phyloP scores from a whole-genome alignment of 2,888 invertebrate genomes.

The Drosophila testacea region DNA sequence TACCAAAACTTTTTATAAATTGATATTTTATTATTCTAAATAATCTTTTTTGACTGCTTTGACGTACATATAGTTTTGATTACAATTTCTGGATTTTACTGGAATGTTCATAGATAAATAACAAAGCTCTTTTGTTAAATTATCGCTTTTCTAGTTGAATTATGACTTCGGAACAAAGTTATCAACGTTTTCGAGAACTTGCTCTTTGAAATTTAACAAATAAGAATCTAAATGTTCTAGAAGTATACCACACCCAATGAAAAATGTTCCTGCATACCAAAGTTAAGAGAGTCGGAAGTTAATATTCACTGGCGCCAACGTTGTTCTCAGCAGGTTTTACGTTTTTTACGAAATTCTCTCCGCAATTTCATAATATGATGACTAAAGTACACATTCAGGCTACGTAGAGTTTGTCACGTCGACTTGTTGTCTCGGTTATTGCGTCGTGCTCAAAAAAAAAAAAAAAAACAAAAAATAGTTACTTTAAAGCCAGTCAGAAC shows the following conservation, averaged over 20 bases:
- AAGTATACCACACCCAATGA: conserved; percentile 16
- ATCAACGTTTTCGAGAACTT: conserved; percentile 1
- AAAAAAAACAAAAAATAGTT: conserved; percentile 25
- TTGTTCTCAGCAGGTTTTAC: conserved; percentile 52
- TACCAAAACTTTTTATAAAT: neutral
- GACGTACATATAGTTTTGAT: neutral
- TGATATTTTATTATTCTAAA: neutral
- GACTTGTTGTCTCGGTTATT: conserved; percentile 41
- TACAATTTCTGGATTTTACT: conserved; percentile 6
- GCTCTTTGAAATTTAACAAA: conserved; percentile 11
- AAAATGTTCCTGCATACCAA: conserved; percentile 18
- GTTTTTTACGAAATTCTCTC: conserved; percentile 64
- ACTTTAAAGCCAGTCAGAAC: conserved; percentile 16
- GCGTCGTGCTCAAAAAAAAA: conserved; percentile 34
- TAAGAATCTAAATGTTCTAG: conserved; percentile 32
- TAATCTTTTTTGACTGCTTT: no score
- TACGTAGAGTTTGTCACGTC: conserved; percentile 61
- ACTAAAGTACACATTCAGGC: conserved; percentile 50
- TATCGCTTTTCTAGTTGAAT: conserved; percentile 1
- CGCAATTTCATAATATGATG: conserved; percentile 63
- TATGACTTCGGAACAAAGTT: conserved; percentile 2
- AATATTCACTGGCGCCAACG: conserved; percentile 23
- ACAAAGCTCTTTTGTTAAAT: conserved; percentile 5
- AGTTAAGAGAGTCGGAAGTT: conserved; percentile 25
- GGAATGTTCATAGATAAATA: neutral